Evolutionary conservation across 2,797 vertebrate genomes (phyloP), one percentile per base, ranked within the genome.

Genomic region (Peromyscus nudipes): DNA sequence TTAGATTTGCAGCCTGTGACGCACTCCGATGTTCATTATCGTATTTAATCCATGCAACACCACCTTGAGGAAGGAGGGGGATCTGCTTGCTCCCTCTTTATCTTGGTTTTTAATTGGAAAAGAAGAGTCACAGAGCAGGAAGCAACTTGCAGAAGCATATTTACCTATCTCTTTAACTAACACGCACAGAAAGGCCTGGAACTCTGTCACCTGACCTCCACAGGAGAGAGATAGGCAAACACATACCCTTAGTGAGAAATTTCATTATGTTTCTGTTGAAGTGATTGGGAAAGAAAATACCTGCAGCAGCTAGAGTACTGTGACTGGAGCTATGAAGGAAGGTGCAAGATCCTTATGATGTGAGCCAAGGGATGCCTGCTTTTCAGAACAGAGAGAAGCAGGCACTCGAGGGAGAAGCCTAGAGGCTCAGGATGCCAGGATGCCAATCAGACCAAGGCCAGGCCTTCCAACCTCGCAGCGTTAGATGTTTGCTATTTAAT

Each of bases 1-100:
- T 95, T 87, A 92, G 94, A 93, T 95, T 94, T 96, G 91, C 64
- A 84, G 85, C 83, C 91, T 95, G 64, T 69, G 73, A 93, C 92
- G 64, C 37, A 49, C 69, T 82, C 67, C n/a, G 94, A 34, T 0
- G 3, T 92, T 96, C 94, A 80, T 95, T 92, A 80, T 86, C 75
- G 37, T 91, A 91, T 96, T 96, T 96, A 97, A 96, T 96, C 75
- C 29, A 87, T 2, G 60, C 67, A 89, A 57, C 43, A 75, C 73
- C 34, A 91, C 55, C 4, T 29, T 29, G 40, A 91, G 82, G 95
- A 69, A 88, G 80, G 83, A 65, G 67, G 83, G 21, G 25, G n/a
- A 57, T 75, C 2, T 5, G 29, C 34, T 25, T 25, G 89, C 62
- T 82, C 60, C 46, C 49, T 95, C 60, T 89, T 89, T 89, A 89